These are phyloP conservation scores for Microplitis mediator DNA, from an alignment of 1,140 invertebrate genomes.

Conservation along the genomic window DNA sequence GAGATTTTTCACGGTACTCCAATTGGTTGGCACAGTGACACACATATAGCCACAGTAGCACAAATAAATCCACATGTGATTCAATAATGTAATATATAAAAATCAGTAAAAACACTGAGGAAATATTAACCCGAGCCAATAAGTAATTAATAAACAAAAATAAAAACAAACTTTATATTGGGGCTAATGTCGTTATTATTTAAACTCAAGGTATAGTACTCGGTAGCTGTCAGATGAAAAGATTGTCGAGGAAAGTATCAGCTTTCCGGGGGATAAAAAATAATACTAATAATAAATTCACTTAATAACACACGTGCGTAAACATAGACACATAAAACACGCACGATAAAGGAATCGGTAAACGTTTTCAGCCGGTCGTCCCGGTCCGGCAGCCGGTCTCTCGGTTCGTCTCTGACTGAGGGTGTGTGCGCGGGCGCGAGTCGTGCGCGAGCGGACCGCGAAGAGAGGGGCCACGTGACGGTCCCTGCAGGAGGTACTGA, in stretches of 20 bases:
- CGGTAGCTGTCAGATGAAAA: too few relatives aligned
- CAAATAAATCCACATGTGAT: conserved; percentile 8
- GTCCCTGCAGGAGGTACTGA: conserved; percentile 51
- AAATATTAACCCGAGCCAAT: not conserved
- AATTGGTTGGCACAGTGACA: conserved; percentile 8
- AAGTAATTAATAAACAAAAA: not conserved
- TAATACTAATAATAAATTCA: not conserved
- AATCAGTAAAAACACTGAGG: not conserved
- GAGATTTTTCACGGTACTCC: conserved; percentile 7
- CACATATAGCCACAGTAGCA: conserved; percentile 17
- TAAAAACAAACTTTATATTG: not conserved
- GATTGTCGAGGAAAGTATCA: too few relatives aligned
- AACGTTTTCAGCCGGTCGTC: not conserved
- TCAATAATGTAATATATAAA: not conserved
- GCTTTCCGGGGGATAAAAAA: not conserved
- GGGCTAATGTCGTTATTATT: too few relatives aligned
- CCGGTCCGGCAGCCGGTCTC: conserved; percentile 43
- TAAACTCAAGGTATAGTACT: too few relatives aligned
- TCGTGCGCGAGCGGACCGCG: conserved; percentile 39
- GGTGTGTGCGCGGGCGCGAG: conserved; percentile 34
- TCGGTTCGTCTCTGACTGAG: conserved; percentile 57
- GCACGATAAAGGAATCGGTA: not conserved
- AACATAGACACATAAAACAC: not conserved
- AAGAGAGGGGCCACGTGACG: conserved; percentile 50
- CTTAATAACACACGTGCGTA: not conserved